Percentiles rank a stretch among this genome's conserved stretches.
phyloP scores from a whole-genome alignment of 1,140 invertebrate species.

The Heliconius melpomene region DNA sequence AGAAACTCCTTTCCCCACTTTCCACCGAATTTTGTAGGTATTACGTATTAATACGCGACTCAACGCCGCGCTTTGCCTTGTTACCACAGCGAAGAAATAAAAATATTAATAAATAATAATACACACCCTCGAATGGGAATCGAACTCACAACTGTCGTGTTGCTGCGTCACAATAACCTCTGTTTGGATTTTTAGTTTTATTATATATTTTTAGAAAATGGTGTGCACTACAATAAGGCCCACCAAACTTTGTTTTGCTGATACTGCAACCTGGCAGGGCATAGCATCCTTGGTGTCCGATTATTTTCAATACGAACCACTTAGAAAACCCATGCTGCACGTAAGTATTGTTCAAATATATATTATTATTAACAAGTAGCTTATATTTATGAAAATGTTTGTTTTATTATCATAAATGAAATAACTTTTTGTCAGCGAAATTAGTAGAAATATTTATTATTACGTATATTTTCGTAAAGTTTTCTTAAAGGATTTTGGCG shows the following conservation, averaged over 20 bases:
- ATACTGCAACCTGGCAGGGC: constrained; percentile 83
- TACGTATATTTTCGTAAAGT: not conserved
- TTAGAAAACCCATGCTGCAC: constrained; percentile 80
- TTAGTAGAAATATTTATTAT: not conserved
- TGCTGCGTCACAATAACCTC: too few species aligned
- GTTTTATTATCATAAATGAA: not conserved
- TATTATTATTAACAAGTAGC: not conserved
- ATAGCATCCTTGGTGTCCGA: constrained; percentile 83
- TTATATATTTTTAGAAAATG: constrained; percentile 82
- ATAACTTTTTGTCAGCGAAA: not conserved
- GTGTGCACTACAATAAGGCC: constrained; percentile 86
- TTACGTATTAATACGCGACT: too few species aligned
- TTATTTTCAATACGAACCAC: constrained; percentile 83
- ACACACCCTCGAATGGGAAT: too few species aligned
- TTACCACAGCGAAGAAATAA: too few species aligned
- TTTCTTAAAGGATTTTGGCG: too few species aligned
- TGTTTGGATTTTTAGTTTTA: not conserved
- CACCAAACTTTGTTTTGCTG: constrained; percentile 83
- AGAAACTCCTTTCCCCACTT: too few species aligned
- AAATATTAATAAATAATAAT: too few species aligned
- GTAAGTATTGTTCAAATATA: constrained; percentile 77
- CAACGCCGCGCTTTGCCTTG: too few species aligned
- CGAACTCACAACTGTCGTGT: too few species aligned
- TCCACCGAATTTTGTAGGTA: too few species aligned
- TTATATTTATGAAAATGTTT: too few species aligned